phyloP scores from a whole-genome alignment of 2,113 vertebrate species.

The Todiramphus saurophagus region DNA sequence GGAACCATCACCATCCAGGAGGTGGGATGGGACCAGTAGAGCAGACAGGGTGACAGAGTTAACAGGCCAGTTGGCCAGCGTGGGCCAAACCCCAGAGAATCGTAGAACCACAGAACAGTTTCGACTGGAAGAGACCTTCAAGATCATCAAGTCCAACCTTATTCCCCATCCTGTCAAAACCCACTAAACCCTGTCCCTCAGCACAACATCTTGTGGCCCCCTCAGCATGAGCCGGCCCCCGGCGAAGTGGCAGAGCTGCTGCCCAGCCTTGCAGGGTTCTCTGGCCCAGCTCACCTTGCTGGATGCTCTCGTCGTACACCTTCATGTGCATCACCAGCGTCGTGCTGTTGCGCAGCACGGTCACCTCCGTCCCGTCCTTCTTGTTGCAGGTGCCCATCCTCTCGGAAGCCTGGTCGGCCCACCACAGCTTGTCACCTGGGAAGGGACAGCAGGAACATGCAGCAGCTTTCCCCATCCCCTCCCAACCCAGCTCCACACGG shows the following conservation, averaged over 20 bases:
- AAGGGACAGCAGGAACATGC: background rate
- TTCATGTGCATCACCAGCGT: constrained; percentile 98
- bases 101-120: too few relatives aligned
- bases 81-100: too few relatives aligned
- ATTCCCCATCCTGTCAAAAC: too few relatives aligned
- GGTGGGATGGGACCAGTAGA: too few relatives aligned
- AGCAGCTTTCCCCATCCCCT: background rate
- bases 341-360: constrained; percentile 89
- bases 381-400: constrained; percentile 94
- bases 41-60: too few relatives aligned
- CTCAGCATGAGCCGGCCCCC: background rate
- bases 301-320: constrained; percentile 90
- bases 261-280: background rate
- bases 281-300: constrained; percentile 76
- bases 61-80: too few relatives aligned
- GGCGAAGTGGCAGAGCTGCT: background rate
- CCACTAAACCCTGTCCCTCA: too few relatives aligned
- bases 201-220: too few relatives aligned
- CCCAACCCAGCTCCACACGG: background rate
- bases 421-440: constrained; percentile 93
- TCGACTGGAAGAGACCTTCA: too few relatives aligned
- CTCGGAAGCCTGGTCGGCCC: constrained; percentile 92
- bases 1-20: too few relatives aligned
- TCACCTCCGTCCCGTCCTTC: constrained; percentile 82
- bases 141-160: too few relatives aligned